Percentiles rank a stretch among this genome's conserved stretches.
Conservation (phyloP, 2,113 vertebrate genomes). For the Phyllopteryx taeniolatus region DNA sequence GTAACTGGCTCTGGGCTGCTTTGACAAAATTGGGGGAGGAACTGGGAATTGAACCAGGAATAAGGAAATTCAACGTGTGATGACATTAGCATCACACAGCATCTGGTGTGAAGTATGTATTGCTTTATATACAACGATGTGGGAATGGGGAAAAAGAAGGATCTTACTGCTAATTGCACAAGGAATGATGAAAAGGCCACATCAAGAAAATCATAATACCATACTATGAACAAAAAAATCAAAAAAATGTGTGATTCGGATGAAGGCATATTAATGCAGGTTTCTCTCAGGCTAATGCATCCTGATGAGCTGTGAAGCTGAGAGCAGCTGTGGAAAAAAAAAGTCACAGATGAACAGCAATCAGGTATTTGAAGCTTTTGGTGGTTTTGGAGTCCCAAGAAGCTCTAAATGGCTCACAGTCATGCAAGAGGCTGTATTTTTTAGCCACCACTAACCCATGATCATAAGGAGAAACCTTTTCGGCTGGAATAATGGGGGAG, state of each 20-base stretch:
- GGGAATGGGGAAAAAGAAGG: too few relatives aligned
- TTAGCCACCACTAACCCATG: neutral
- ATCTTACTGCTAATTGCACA: too few relatives aligned
- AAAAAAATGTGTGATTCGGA: neutral
- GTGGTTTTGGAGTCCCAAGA: neutral
- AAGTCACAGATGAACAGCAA: constrained; percentile 1
- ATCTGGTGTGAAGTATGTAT: too few relatives aligned
- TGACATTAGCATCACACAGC: too few relatives aligned
- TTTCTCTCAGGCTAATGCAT: neutral
- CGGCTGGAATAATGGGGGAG: too few relatives aligned
- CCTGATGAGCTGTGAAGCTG: neutral
- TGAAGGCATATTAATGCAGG: neutral
- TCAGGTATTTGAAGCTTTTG: neutral
- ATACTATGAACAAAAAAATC: too few relatives aligned
- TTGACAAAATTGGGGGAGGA: neutral
- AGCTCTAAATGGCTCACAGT: neutral
- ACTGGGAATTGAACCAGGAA: too few relatives aligned
- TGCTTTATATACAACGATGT: too few relatives aligned
- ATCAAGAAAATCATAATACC: neutral
- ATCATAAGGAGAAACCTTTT: neutral
- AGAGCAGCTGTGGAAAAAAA: neutral
- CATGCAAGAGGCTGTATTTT: neutral
- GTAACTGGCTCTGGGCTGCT: neutral
- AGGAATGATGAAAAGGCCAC: neutral
- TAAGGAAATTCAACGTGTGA: too few relatives aligned